Evolutionary conservation across 2,888 invertebrate genomes (phyloP).

Genomic region (Diarsia rubi): DNA sequence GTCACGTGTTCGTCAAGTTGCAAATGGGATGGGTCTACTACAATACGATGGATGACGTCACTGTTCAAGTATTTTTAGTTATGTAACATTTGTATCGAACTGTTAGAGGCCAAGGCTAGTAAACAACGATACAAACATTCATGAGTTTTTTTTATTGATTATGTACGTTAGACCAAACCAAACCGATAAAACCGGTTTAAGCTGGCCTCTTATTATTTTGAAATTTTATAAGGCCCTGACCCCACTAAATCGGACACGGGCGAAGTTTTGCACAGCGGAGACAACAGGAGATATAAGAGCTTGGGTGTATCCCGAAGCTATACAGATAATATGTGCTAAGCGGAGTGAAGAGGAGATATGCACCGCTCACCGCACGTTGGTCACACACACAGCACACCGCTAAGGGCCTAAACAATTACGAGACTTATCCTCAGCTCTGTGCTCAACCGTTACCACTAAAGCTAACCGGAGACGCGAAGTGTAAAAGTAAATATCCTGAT

Average conservation of each 20-base stretch:
- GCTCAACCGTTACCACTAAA: not conserved
- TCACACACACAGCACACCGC: too few species aligned
- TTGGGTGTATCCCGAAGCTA: not conserved
- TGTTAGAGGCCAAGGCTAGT: conserved; percentile 42
- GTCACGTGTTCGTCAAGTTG: conserved; percentile 21
- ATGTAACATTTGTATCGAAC: conserved; percentile 41
- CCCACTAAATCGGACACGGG: not conserved
- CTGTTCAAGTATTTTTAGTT: conserved; percentile 32
- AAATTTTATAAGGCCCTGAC: not conserved
- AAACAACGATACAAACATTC: conserved; percentile 19
- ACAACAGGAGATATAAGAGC: not conserved
- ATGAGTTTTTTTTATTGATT: not conserved
- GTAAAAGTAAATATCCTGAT: not conserved
- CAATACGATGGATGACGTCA: conserved; percentile 41
- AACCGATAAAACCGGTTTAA: not conserved
- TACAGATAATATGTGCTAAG: too few species aligned
- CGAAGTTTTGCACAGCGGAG: not conserved
- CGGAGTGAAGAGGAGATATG: too few species aligned
- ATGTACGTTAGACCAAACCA: not conserved
- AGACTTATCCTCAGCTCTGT: not conserved
- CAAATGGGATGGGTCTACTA: conserved; percentile 48
- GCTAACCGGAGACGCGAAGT: not conserved
- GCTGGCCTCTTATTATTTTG: not conserved
- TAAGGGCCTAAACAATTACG: not conserved
- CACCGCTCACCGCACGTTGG: too few species aligned